Evolutionary conservation across 2,888 invertebrate species (phyloP), one percentile per base, ranked within the genome.

Genomic region (Apotomis turbidana): DNA sequence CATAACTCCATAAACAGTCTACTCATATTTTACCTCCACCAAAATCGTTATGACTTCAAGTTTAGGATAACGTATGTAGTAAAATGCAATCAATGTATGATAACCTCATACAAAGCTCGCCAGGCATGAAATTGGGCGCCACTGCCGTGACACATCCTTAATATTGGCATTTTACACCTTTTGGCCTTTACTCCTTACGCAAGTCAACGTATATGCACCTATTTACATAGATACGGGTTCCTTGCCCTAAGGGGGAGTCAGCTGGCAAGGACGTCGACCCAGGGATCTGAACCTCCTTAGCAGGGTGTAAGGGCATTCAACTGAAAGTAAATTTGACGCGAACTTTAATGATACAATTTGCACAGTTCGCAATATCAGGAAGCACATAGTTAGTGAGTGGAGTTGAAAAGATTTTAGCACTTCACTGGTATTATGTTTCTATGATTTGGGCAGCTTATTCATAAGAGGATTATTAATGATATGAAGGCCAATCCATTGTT

Each of bases 191-290:
- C 49, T 55, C 57, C 36, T 52, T 58, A 62, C 57, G 70, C 62
- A 70, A 68, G 38, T 68, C 27, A 59, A 60, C 49, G 49, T 27
- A 61, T 61, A 58, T 38, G 60, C 10, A 49, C 13, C 51, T 63
- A 52, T 63, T 68, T 62, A 63, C 68, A 59, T 71, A 49, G 52
- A 27, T 13, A 27, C 52, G 67, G 71, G 69, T 69, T 68, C 63
- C 63, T 69, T 73, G 72, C 57, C 58, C 63, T 38, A 49, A 51
- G 60, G 62, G 71, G 62, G 57, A 59, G 63, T 69, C 72, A 73
- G 68, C 72, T 73, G 72, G 62, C 15, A 55, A 63, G 72, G 68
- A 12, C 68, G 46, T 52, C 72, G 72, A 72, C 68, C 72, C 63
- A 61, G 55, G 70, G 67, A 44, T 6, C 60, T 51, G 61, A 52